These are phyloP conservation scores for Ceratosolen solmsi DNA, from an alignment of 1,140 invertebrate genomes.

Conservation along the genomic window DNA sequence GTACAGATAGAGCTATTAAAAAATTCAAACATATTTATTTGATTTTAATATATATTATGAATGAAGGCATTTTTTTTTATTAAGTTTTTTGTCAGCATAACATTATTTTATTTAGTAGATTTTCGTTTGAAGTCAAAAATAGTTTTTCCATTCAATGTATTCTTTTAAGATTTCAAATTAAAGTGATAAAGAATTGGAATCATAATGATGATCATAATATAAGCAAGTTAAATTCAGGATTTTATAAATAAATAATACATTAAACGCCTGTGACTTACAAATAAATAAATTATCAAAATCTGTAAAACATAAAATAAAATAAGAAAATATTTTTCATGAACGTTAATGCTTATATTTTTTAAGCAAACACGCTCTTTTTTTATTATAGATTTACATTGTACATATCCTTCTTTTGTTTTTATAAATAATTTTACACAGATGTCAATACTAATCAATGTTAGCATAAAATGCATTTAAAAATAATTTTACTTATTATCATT, in stretches of 20 bases:
- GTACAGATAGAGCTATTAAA: too few species aligned
- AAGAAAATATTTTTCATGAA: not conserved
- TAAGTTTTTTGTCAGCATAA: not conserved
- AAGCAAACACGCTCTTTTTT: not conserved
- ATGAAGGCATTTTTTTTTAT: not conserved
- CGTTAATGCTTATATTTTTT: not conserved
- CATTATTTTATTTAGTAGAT: not conserved
- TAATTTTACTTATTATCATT: not conserved
- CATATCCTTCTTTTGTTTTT: not conserved
- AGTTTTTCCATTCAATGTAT: not conserved
- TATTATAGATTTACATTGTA: not conserved
- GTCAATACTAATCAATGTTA: not conserved
- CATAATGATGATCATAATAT: not conserved
- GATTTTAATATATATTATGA: too few species aligned
- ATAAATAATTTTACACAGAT: not conserved
- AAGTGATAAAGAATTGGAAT: not conserved
- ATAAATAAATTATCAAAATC: too few species aligned
- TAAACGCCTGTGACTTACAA: not conserved
- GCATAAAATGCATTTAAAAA: not conserved
- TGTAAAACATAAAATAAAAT: not conserved
- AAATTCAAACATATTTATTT: too few species aligned
- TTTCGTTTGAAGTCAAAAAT: not conserved
- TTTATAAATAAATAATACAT: conserved; percentile 5
- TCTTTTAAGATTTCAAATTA: conserved; percentile 6
- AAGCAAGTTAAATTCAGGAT: not conserved